Evolutionary conservation across 2,797 vertebrate species (phyloP).

Genomic region (Sciaenops ocellatus): DNA sequence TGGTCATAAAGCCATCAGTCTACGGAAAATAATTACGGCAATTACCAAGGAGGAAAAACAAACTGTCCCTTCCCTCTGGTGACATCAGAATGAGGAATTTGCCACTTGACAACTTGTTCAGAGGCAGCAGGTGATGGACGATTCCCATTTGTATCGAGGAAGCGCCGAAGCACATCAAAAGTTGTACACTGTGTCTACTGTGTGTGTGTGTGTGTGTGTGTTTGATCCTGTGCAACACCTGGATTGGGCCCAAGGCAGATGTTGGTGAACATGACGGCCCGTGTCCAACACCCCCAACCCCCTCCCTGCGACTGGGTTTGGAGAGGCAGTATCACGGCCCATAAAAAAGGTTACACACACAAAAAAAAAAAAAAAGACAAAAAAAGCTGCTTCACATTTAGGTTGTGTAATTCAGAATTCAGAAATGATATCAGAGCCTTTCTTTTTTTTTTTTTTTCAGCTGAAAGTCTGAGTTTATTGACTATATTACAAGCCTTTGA

Average conservation of each 20-base stretch:
- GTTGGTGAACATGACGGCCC: conserved; percentile 35
- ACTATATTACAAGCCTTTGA: conserved; percentile 74
- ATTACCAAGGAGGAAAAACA: conserved; percentile 67
- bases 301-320: conserved; percentile 12
- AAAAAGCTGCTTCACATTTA: conserved; percentile 63
- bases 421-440: conserved; percentile 37
- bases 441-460: conserved; percentile 23
- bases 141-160: conserved; percentile 61
- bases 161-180: conserved; percentile 36
- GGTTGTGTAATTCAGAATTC: conserved; percentile 34
- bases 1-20: conserved; percentile 60
- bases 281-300: neutral
- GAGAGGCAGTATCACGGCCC: conserved; percentile 51
- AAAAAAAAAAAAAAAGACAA: too few relatives aligned
- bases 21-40: conserved; percentile 69
- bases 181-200: neutral
- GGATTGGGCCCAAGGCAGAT: conserved; percentile 64
- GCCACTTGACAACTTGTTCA: conserved; percentile 63
- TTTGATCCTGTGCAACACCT: conserved; percentile 59
- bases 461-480: conserved; percentile 71
- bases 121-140: conserved; percentile 49
- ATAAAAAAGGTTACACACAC: conserved; percentile 64
- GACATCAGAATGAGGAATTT: conserved; percentile 76
- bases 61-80: conserved; percentile 56
- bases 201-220: conserved; percentile 17